A percentile compares a stretch with the other conserved stretches of the same genome.
Evolutionary conservation across 37 sponge, comb jelly and placozoan genomes (phyloP).

Genomic region (Tethya wilhelma): DNA sequence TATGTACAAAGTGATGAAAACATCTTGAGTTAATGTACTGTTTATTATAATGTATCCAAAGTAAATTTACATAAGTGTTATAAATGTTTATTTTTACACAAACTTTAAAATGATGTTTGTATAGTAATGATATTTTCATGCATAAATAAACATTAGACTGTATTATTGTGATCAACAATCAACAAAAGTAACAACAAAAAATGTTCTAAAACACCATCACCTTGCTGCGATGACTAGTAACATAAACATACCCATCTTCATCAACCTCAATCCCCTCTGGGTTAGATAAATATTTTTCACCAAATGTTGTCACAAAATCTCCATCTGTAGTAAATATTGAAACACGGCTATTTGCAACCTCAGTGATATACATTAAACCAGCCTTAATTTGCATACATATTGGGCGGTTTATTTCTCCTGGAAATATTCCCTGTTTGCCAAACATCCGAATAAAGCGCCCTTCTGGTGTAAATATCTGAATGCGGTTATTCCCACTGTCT

Average conservation of each 20-base stretch:
- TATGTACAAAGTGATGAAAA: slow-evolving; percentile 31
- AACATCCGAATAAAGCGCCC: neutral
- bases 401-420: slow-evolving; percentile 4
- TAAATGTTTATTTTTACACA: too few relatives aligned
- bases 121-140: too few relatives aligned
- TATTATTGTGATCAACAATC: too few relatives aligned
- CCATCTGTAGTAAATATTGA: neutral
- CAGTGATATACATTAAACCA: neutral
- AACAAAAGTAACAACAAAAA: too few relatives aligned
- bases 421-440: neutral
- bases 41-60: too few relatives aligned
- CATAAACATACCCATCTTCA: neutral
- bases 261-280: neutral
- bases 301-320: too few relatives aligned
- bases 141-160: too few relatives aligned
- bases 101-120: too few relatives aligned
- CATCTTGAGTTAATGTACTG: too few relatives aligned
- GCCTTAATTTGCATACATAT: neutral
- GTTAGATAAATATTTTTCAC: too few relatives aligned
- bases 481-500: slow-evolving; percentile 46
- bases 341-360: neutral
- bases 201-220: too few relatives aligned
- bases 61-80: too few relatives aligned
- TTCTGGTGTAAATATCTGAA: slow-evolving; percentile 18
- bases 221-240: neutral